These are phyloP conservation scores for Ammodytes dubius DNA, from an alignment of 2,113 vertebrate genomes.

Conservation along the genomic window DNA sequence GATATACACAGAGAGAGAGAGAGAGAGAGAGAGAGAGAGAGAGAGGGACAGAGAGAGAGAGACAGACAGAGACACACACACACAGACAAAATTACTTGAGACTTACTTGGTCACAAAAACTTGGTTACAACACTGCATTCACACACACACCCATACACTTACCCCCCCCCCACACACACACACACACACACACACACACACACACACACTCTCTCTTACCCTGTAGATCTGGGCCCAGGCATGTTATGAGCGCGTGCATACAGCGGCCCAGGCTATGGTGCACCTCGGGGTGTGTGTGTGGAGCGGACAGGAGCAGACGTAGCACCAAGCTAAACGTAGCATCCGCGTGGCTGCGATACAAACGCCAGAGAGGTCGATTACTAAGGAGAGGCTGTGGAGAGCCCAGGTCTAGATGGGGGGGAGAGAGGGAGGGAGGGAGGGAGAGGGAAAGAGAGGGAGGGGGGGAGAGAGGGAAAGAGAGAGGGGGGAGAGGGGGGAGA, in stretches of 20 bases:
- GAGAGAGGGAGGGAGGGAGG: too few relatives aligned
- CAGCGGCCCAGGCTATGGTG: slow-evolving; percentile 83
- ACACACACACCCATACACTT: neutral
- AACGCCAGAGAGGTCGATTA: slow-evolving; percentile 89
- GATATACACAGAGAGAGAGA: too few relatives aligned
- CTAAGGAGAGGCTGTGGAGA: slow-evolving; percentile 90
- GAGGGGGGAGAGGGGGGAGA: too few relatives aligned
- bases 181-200: neutral
- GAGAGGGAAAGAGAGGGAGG: too few relatives aligned
- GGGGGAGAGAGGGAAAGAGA: too few relatives aligned
- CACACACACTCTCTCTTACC: slow-evolving; percentile 50
- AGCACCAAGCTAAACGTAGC: slow-evolving; percentile 89
- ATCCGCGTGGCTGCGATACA: slow-evolving; percentile 89
- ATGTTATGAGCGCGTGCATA: slow-evolving; percentile 77
- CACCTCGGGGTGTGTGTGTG: slow-evolving; percentile 90
- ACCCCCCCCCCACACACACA: neutral
- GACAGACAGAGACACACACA: slow-evolving; percentile 4
- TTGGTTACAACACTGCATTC: too few relatives aligned
- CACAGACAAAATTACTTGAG: too few relatives aligned
- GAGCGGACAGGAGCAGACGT: slow-evolving; percentile 88
- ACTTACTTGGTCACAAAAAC: too few relatives aligned
- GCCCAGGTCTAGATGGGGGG: slow-evolving; percentile 93
- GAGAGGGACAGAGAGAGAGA: too few relatives aligned
- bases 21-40: too few relatives aligned
- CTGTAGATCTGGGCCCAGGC: slow-evolving; percentile 81